A percentile compares a stretch with the other conserved stretches of the same genome.
phyloP scores from a whole-genome alignment of 1,140 invertebrate genomes.

The Papilio polyxenes region DNA sequence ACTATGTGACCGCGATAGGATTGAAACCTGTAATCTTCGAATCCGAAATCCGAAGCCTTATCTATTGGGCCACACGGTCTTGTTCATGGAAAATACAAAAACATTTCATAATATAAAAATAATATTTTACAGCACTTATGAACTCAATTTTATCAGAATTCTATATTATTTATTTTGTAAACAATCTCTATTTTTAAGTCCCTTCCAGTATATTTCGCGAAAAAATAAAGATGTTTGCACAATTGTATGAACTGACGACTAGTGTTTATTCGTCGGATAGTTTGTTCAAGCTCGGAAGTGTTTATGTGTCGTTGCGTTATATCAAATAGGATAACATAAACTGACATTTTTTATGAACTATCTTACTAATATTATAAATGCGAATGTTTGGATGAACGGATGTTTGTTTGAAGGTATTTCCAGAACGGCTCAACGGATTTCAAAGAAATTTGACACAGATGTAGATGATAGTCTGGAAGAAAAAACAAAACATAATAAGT shows the following conservation, averaged over 20 bases:
- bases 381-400: no score
- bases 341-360: background rate
- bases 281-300: background rate
- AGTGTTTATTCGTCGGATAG: background rate
- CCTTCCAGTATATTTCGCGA: background rate
- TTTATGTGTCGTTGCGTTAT: background rate
- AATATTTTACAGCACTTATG: no score
- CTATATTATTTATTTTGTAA: background rate
- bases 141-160: no score
- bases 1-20: background rate
- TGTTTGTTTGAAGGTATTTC: no score
- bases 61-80: constrained; percentile 19
- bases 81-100: background rate
- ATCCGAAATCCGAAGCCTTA: constrained; percentile 10
- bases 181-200: background rate
- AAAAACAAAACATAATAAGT: no score
- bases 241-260: background rate
- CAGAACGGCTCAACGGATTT: no score
- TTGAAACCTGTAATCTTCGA: constrained; percentile 31
- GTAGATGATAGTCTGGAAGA: no score
- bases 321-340: background rate
- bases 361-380: no score
- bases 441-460: no score
- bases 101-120: background rate
- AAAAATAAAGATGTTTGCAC: background rate